Base-by-base conservation (phyloP, 2,797 vertebrate genomes). In the Sparus aurata region DNA sequence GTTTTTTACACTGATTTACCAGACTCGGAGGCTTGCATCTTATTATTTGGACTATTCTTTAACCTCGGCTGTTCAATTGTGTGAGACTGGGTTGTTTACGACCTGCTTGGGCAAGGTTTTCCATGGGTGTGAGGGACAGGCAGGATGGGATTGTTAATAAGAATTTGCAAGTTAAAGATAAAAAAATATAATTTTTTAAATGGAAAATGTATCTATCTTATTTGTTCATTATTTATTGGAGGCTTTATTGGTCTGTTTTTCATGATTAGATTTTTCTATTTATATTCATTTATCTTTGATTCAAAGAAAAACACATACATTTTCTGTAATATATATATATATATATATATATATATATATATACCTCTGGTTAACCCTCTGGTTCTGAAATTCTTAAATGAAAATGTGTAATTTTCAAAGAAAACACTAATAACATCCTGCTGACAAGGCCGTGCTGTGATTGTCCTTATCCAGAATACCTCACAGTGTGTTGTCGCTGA, bases 21-120 rank as follows among this genome's bases (percentile, higher is more conserved):
- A 94, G 93, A 89, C 91, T 85, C 58, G 69, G 89, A 92, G 91
- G 89, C 88, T 91, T 92, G 91, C 94, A 94, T 95, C 89, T 94
- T 92, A 95, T 95, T 95, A 96, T 94, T 93, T 89, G 83, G 89
- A 94, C 92, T 95, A 95, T 94, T 94, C 91, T 96, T 96, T 96
- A 96, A 96, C 95, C 88, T 81, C 84, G 61, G 74, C 90, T 93
- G 92, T 90, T 95, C 92, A 95, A 93, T 92, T 94, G 94, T 91
- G 91, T 92, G 93, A 94, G 90, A 93, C 94, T 84, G 75, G 76
- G 60, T 67, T 88, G 89, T 94, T 95, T 92, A 92, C 69, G 85
- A 92, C 74, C 87, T 84, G 77, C 84, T 69, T 59, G 73, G 69
- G 79, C 72, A 90, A 80, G n/a, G 75, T 90, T 93, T 94, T 91